Base-by-base conservation (phyloP, 2,888 invertebrate species). In the Eupeodes latifasciatus region DNA sequence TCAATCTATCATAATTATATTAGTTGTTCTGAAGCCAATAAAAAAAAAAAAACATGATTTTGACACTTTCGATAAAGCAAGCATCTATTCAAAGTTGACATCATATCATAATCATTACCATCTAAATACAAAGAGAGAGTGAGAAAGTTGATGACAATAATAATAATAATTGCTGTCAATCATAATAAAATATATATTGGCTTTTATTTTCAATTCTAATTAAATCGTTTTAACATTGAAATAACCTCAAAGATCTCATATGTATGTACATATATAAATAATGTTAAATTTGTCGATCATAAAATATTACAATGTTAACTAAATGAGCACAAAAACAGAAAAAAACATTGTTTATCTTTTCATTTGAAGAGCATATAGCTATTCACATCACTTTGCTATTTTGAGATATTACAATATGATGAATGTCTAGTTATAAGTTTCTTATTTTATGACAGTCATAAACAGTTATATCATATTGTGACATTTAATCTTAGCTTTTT, bases 101-200 rank as follows among this genome's bases (percentile, higher is more conserved):
- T 59, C 11, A 12, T 40, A 59, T 64, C 71, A 72, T 27, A 40
- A 40, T 40, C 40, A 40, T 40, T 11, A 19, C 9, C 11, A 67
- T 51, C 5, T 10, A 49, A 27, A 27, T 27, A 40, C 40, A 40
- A 0, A 40, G 11, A 27, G 16, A 61, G 44, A 40, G 0, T 5
- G 11, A 27, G 16, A 61, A 34, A 40, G 34, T 75, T 7, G 47
- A 47, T 47, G 11, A 16, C 47, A 12, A 34, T 59, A 64, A 57
- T 74, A 27, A 27, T 27, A 27, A 27, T 27, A 51, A 71, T 66
- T 57, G 62, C 49, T 81, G 75, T 85, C 85, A 85, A 71, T 85
- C 78, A 61, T 76, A 81, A 85, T 85, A 76, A 85, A 85, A 74
- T n/a, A 19, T 64, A 71, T 34, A 81, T 85, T 85, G 80, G 57